A percentile compares a stretch with the other conserved stretches of the same genome.
phyloP scores from a whole-genome alignment of 2,113 vertebrate genomes.

The Trichechus manatus region DNA sequence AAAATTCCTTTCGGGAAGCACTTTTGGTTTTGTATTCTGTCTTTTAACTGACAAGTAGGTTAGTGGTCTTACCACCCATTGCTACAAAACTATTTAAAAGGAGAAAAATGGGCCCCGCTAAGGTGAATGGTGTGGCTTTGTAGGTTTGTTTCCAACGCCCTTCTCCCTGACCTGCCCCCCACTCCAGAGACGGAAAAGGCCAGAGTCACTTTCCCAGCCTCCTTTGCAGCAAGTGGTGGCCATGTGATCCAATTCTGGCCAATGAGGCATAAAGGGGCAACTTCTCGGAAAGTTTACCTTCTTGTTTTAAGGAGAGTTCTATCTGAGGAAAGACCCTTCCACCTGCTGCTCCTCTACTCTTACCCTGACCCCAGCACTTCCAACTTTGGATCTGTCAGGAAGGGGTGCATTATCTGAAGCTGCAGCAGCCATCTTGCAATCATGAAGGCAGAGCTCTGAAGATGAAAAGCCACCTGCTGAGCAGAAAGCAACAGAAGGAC shows the following conservation, averaged over 20 bases:
- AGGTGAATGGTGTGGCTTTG: accelerated
- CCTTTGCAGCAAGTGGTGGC: not conserved
- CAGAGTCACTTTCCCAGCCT: not conserved
- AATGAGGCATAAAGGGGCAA: not conserved
- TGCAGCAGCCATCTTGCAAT: accelerated
- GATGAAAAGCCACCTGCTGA: not conserved
- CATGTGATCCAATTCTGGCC: not conserved
- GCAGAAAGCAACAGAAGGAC: no score
- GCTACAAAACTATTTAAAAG: not conserved
- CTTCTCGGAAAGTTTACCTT: not conserved
- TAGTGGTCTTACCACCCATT: not conserved
- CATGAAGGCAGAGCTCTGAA: not conserved
- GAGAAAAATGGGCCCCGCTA: not conserved
- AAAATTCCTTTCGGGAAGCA: constrained; percentile 56
- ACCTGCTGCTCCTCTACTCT: not conserved
- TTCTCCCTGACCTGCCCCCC: not conserved
- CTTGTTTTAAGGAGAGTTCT: not conserved
- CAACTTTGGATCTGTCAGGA: not conserved
- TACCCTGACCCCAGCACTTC: not conserved
- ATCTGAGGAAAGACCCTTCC: not conserved
- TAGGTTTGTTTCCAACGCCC: accelerated
- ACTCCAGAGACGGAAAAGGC: not conserved
- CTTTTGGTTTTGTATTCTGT: not conserved
- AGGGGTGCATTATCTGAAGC: not conserved
- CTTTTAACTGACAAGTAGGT: not conserved